Evolutionary conservation across 1,140 invertebrate species (phyloP), one percentile per base, ranked within the genome.

Genomic region (Myzus persicae): DNA sequence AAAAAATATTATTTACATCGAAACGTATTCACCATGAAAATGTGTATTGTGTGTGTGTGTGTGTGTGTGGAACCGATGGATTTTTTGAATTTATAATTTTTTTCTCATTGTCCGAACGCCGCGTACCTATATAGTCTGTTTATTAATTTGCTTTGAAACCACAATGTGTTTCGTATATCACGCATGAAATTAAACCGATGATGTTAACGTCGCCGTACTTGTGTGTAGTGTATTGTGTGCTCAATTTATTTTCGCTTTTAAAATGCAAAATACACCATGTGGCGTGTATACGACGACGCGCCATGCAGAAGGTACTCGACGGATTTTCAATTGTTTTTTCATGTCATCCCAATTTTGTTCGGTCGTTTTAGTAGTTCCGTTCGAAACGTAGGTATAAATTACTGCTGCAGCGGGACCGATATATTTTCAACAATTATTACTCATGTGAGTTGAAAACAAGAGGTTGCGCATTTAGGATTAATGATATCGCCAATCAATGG

Each of bases 101-200:
- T 67, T 67, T 67, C 9, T 59, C 31, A 67, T n/a, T 67, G 59
- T 67, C 59, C 59, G 11, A 67, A 67, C 14, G 59, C 59, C n/a
- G n/a, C n/a, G n/a, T n/a, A n/a, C n/a, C n/a, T n/a, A n/a, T n/a
- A 3, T 67, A 67, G 9, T 67, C 0, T 31, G 59, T n/a, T 67
- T n/a, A 67, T 67, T 67, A 67, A n/a, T 67, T 67, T 67, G 59
- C 59, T 67, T 67, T 67, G 59, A 67, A 67, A 67, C 59, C 59
- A 67, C 31, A 67, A 67, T 67, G 59, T 67, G 59, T 67, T 31
- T 67, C 59, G 31, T 31, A 31, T 31, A 59, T 67, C 11, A 67
- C 31, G 59, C 11, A 67, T 67, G 31, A 67, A 67, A 31, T n/a
- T 67, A 67, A 67, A 31, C 31, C 59, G 31, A 67, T 67, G 11